Base-by-base conservation (phyloP, 2,888 invertebrate species). In the Drosophila monieri region DNA sequence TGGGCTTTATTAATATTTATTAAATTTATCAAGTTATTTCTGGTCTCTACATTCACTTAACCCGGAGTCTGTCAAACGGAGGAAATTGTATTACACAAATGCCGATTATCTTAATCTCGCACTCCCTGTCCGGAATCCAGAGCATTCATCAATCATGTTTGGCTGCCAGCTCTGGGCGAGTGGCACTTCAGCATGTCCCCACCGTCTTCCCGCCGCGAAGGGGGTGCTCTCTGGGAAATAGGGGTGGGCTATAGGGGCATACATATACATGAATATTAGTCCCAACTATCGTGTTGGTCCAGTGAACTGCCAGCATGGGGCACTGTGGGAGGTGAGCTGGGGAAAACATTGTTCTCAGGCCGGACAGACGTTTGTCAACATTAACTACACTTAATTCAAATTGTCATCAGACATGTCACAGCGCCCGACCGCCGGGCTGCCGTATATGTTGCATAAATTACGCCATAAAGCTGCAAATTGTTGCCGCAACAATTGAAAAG, bases 361-460 rank as follows among this genome's bases (percentile, higher is more conserved):
- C 46, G 56, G 64, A 46, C 48, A 73, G 64, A 85, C 79, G 85
- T 81, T 85, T 88, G 88, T 88, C 86, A 86, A 78, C 88, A 85
- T 85, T 83, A 89, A 88, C 85, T 88, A 80, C 88, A 87, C 85
- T 89, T 83, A 89, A 89, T 85, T 89, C 78, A 76, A 89, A 88
- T 78, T 88, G 89, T 83, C 88, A 80, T 73, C 72, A 73, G 66
- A 43, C 48, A 59, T 75, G 73, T 79, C 77, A 73, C 58, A 44
- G 51, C 43, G 12, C 9, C 39, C 51, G 51, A 39, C 32, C 41
- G 9, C 41, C 41, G 15, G 25, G 15, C n/a, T 27, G 14, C 14
- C 41, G 30, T 51, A 47, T 47, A 65, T 54, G 73, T 73, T 74
- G 88, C 77, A 85, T 88, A 88, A 88, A 88, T 88, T 89, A 83